A percentile compares a stretch with the other conserved stretches of the same genome.
Conservation (phyloP, 2,888 invertebrate species). For the Clanis bilineata region DNA sequence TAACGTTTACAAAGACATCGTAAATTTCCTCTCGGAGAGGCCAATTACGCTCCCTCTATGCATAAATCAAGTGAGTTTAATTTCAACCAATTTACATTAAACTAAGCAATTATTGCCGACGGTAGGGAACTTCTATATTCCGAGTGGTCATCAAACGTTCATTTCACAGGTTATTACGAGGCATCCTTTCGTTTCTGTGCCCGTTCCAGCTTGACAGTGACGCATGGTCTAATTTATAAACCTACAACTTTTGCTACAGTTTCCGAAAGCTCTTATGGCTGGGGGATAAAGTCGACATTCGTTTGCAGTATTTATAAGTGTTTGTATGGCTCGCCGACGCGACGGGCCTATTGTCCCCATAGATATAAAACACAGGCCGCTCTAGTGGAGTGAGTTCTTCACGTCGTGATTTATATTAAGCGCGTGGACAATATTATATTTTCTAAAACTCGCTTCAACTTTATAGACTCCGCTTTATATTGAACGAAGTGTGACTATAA, state of each 20-base stretch:
- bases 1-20: neutral
- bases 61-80: conserved; percentile 37
- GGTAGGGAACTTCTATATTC: conserved; percentile 40
- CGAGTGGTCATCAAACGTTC: conserved; percentile 65
- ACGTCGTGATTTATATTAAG: conserved; percentile 51
- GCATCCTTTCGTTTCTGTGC: conserved; percentile 52
- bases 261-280: conserved; percentile 33
- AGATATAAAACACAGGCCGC: conserved; percentile 60
- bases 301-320: conserved; percentile 25
- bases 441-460: neutral
- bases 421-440: conserved; percentile 12
- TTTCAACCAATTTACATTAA: conserved; percentile 38
- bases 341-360: conserved; percentile 61
- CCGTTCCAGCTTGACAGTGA: conserved; percentile 60
- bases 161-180: conserved; percentile 72
- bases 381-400: conserved; percentile 52
- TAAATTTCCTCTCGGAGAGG: conserved; percentile 18
- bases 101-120: conserved; percentile 41
- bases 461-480: neutral
- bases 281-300: conserved; percentile 43
- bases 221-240: conserved; percentile 71
- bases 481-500: too few species aligned
- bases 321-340: conserved; percentile 49
- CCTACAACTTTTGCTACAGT: conserved; percentile 42
- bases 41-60: conserved; percentile 18